Evolutionary conservation across 2,797 vertebrate genomes (phyloP), one percentile per base, ranked within the genome.

Genomic region (Rhincodon typus): DNA sequence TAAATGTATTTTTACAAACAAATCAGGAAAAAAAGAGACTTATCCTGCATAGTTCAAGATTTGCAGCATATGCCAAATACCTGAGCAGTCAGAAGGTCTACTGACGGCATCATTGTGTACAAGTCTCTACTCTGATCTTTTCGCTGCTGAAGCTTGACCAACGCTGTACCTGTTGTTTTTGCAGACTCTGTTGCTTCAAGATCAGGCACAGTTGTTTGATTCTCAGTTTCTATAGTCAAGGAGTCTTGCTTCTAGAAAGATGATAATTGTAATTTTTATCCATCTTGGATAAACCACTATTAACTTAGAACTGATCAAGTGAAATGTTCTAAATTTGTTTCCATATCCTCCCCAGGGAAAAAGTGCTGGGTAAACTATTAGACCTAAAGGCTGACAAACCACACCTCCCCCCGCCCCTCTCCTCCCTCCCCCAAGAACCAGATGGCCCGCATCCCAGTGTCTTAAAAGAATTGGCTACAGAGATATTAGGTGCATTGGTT

Each of bases 1-100:
- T 84, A 46, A 3, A 46, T 91, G 27, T 34, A 38, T 34, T n/a
- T n/a, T 5, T n/a, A 67, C 34, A 62, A 66, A 21, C 88, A 91
- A 69, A 42, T 38, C 38, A 38, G 3, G 38, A 57, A 66, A 66
- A 77, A 38, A 67, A 67, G 5, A 93, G 4, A 67, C 62, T 38
- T 69, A 34, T 62, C 21, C 42, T 10, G 21, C 34, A 1, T 34
- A 46, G n/a, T 70, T 23, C 66, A 70, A 6, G 66, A 69, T 70
- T 94, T 67, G 17, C 38, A 42, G 13, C 67, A 72, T 27, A 94
- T 42, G 12, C 10, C 17, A 72, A 6, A 94, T 96, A 99, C 99
- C 98, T 99, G 99, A 95, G 99, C 99, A 42, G 99, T 99, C 96
- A 99, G 98, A 96, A 99, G 98, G 97, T 99, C 99, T 1, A 99